phyloP scores from a whole-genome alignment of 2,113 vertebrate species.

The Carassius gibelio region DNA sequence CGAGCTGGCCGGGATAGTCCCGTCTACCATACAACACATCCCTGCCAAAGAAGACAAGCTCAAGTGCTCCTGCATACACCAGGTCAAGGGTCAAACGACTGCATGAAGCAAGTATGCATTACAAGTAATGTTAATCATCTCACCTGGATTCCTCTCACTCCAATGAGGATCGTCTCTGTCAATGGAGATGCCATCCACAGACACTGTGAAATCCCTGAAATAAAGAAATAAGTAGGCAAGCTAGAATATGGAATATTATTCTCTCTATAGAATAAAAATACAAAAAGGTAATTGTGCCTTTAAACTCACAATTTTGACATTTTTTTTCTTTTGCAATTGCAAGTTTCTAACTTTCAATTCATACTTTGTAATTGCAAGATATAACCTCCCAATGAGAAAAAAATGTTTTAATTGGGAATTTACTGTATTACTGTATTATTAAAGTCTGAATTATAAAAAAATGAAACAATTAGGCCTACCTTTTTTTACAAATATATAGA shows the following conservation, averaged over 20 bases:
- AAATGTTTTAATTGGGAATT: too few relatives aligned
- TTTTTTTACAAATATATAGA: too few relatives aligned
- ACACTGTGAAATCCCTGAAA: conserved; percentile 85
- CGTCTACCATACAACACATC: conserved; percentile 92
- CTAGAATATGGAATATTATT: too few relatives aligned
- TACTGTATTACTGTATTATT: too few relatives aligned
- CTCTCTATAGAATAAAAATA: too few relatives aligned
- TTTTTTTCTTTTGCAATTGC: too few relatives aligned
- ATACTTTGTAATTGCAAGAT: background rate
- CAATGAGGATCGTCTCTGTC: conserved; percentile 88
- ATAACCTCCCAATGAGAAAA: background rate
- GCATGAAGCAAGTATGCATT: background rate
- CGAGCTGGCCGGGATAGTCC: conserved; percentile 90
- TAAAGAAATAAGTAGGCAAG: too few relatives aligned
- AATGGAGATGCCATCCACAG: conserved; percentile 80
- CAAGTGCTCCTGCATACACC: conserved; percentile 84
- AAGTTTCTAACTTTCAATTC: too few relatives aligned
- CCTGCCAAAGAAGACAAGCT: conserved; percentile 77
- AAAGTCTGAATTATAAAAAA: too few relatives aligned
- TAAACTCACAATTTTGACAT: background rate
- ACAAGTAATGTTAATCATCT: background rate
- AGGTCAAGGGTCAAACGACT: background rate
- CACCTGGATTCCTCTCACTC: conserved; percentile 96
- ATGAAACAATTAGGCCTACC: too few relatives aligned
- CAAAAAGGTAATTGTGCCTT: background rate